These are phyloP conservation scores for Cynopterus brachyotis DNA, from an alignment of 2,113 vertebrate species.

Conservation along the genomic window DNA sequence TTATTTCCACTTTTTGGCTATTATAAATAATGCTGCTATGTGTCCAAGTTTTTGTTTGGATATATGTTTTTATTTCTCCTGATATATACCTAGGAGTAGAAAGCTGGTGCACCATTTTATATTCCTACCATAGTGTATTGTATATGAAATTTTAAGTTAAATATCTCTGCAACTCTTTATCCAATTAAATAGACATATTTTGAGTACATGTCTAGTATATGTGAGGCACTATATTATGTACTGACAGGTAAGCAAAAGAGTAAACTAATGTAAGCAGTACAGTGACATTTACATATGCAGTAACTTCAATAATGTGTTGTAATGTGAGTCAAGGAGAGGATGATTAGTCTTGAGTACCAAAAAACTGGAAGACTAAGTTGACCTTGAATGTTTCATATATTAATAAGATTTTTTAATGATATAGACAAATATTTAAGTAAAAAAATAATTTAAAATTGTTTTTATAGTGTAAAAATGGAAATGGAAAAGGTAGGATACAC, in stretches of 20 bases:
- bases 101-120: neutral
- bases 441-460: neutral
- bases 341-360: neutral
- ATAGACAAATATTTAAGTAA: neutral
- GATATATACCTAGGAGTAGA: neutral
- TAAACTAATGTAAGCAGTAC: neutral
- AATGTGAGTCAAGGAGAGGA: neutral
- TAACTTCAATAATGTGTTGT: neutral
- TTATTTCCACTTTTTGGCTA: neutral
- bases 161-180: neutral
- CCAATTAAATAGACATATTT: neutral
- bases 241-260: neutral
- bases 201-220: neutral
- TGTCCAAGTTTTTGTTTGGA: neutral
- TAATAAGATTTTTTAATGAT: conserved; percentile 39
- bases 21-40: neutral
- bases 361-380: neutral
- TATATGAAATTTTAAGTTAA: neutral
- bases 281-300: neutral
- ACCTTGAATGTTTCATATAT: neutral
- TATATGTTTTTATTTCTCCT: neutral
- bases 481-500: neutral
- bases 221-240: neutral
- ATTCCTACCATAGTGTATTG: neutral
- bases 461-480: neutral